Evolutionary conservation across 2,888 invertebrate species (phyloP).

Genomic region (Acanthopleura granulata): DNA sequence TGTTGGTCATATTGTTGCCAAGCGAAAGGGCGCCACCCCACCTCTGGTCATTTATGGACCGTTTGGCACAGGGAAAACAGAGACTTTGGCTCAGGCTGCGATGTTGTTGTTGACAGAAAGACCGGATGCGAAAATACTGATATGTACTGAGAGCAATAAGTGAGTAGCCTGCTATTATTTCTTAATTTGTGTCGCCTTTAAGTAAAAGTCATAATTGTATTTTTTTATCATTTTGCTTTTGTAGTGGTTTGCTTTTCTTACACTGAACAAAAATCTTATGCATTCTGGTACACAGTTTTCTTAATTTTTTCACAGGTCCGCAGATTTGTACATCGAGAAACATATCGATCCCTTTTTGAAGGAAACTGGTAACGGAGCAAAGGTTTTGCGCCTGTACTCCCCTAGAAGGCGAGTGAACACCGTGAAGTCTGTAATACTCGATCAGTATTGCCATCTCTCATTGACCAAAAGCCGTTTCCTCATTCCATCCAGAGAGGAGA

Average conservation of each 20-base stretch:
- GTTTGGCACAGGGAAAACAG: conserved; percentile 68
- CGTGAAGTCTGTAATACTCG: conserved; percentile 45
- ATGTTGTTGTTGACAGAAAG: conserved; percentile 56
- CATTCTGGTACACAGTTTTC: too few relatives aligned
- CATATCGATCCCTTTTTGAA: conserved; percentile 55
- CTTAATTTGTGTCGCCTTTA: too few relatives aligned
- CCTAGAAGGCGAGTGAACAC: conserved; percentile 50
- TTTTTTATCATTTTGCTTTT: too few relatives aligned
- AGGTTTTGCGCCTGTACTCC: conserved; percentile 48
- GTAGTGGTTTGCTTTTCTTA: too few relatives aligned
- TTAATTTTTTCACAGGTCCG: conserved; percentile 49
- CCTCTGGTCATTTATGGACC: conserved; percentile 67
- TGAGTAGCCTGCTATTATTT: too few relatives aligned
- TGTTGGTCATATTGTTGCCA: conserved; percentile 58
- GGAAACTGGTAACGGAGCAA: conserved; percentile 31
- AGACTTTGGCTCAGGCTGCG: conserved; percentile 64
- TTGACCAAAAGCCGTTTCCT: conserved; percentile 40
- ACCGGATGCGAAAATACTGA: conserved; percentile 50
- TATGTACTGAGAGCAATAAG: conserved; percentile 51
- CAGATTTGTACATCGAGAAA: conserved; percentile 63
- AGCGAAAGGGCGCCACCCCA: conserved; percentile 55
- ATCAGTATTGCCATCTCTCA: conserved; percentile 51
- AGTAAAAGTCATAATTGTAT: too few relatives aligned
- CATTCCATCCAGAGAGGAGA: conserved; percentile 45
- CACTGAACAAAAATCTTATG: too few relatives aligned